Evolutionary conservation across 2,113 vertebrate species (phyloP), one percentile per base, ranked within the genome.

Genomic region (Lophius piscatorius): DNA sequence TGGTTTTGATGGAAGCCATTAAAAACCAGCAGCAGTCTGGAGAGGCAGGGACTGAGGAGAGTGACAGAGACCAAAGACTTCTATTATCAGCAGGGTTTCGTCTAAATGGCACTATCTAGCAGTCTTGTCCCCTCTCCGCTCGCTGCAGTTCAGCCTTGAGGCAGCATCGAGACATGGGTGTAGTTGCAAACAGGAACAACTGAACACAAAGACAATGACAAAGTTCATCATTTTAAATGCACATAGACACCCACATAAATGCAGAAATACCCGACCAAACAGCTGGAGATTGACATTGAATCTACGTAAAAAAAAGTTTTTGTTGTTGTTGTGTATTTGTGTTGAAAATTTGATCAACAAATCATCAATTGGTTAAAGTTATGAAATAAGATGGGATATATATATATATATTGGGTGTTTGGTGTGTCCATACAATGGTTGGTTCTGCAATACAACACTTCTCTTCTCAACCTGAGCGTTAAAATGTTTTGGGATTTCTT

Each of bases 81-180:
- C 81, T 72, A 87, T 88, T 90, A 90, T 85, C 88, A 86, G 75
- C 46, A 9, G 72, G 79, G 64, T 55, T 74, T 80, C 73, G 78
- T 75, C 77, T 81, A 82, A 86, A 90, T 86, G 69, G 63, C 85
- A 77, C 66, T 63, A 82, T 86, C 79, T 74, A 38, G 57, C 70
- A 74, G 74, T 64, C 60, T 73, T 76, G 82, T 85, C 64, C 76
- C 59, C 63, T 81, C 61, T 49, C 70, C 1, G 21, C 59, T 78
- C 73, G 59, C 60, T 62, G 76, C 60, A 76, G 65, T 68, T 67
- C 50, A 80, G 78, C 70, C 73, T 85, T 57, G 55, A 83, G 78
- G 69, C 47, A 50, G 21, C 21, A 64, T 57, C 48, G 23, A 16
- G 11, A 17, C 14, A 2, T 46, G 2, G 21, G 33, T 9, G 12